phyloP scores from a whole-genome alignment of 2,113 vertebrate species.

The Gallinago jamesoni region DNA sequence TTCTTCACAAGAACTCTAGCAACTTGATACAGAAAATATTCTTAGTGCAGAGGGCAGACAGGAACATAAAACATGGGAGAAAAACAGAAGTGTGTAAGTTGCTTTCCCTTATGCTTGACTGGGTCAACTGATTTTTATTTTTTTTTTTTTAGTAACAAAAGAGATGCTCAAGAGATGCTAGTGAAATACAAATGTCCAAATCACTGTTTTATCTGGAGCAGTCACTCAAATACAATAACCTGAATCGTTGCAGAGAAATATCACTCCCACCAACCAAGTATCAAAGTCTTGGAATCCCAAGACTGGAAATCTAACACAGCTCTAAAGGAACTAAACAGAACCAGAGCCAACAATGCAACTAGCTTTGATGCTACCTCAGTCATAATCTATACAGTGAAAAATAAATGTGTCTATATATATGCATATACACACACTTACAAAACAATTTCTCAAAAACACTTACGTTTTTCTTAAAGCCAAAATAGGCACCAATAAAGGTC shows the following conservation, averaged over 20 bases:
- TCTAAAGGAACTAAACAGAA: neutral
- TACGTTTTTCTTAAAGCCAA: slow-evolving; percentile 97
- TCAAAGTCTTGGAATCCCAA: neutral
- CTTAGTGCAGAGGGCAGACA: neutral
- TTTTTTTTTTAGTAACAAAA: neutral
- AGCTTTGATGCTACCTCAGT: neutral
- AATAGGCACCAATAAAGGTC: slow-evolving; percentile 95
- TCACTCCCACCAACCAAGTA: neutral
- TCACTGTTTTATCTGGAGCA: neutral
- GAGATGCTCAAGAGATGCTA: neutral
- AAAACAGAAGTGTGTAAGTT: neutral
- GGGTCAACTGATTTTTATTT: neutral
- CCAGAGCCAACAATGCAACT: neutral
- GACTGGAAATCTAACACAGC: neutral
- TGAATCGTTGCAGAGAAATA: neutral
- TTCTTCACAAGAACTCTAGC: neutral
- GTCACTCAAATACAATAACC: neutral
- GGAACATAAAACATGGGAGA: neutral
- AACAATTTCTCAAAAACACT: slow-evolving; percentile 51
- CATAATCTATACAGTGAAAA: neutral
- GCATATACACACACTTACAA: neutral
- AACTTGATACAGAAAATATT: neutral
- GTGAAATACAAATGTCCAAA: neutral
- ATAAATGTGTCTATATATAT: rapidly evolving
- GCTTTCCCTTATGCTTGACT: neutral